These are phyloP conservation scores for Spea multiplicata DNA, from an alignment of 2,113 vertebrate species.

Conservation along the genomic window DNA sequence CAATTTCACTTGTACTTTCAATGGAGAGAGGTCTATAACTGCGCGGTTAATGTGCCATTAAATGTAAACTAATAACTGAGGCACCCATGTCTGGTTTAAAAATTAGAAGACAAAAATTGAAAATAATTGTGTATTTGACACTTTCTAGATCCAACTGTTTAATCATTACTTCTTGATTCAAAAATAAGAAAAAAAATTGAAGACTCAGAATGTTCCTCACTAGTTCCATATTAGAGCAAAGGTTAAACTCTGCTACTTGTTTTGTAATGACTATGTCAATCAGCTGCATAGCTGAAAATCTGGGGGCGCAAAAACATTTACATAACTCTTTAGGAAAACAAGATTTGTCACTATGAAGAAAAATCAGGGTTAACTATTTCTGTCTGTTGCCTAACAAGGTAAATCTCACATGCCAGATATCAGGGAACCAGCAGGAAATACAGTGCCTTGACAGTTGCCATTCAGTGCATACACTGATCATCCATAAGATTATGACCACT, in stretches of 20 bases:
- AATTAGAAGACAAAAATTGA: background rate
- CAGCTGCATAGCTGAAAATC: background rate
- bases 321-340: too few relatives aligned
- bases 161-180: slow-evolving; percentile 57
- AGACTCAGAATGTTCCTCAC: slow-evolving; percentile 51
- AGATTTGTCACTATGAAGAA: too few relatives aligned
- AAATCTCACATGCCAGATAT: too few relatives aligned
- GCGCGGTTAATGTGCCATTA: background rate
- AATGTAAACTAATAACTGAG: background rate
- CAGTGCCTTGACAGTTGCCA: too few relatives aligned
- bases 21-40: too few relatives aligned
- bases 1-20: too few relatives aligned
- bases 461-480: too few relatives aligned
- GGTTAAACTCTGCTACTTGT: slow-evolving; percentile 52
- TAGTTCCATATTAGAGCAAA: slow-evolving; percentile 60
- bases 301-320: background rate
- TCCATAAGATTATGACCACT: too few relatives aligned
- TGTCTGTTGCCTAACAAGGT: too few relatives aligned
- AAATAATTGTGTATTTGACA: slow-evolving; percentile 25
- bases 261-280: slow-evolving; percentile 10
- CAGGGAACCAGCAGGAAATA: too few relatives aligned
- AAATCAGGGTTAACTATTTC: too few relatives aligned
- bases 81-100: background rate
- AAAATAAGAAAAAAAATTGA: slow-evolving; percentile 33
- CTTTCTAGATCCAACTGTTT: slow-evolving; percentile 48